Evolutionary conservation across 2,888 invertebrate species (phyloP), one percentile per base, ranked within the genome.

Genomic region (Cantharis rufa): DNA sequence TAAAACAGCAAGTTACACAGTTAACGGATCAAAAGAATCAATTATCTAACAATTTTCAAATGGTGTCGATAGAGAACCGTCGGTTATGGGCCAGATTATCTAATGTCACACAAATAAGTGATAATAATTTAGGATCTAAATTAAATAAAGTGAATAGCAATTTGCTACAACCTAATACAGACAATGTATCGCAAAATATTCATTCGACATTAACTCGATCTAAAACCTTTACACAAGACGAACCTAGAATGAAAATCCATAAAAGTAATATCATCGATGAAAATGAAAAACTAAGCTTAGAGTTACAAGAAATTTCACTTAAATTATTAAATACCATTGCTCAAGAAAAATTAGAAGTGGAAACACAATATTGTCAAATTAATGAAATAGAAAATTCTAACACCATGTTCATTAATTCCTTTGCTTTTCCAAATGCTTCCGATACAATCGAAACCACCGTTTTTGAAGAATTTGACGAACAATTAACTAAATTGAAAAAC

Each of bases 61-160:
- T 96, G 94, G 94, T 96, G 10, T 93, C 95, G 3, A 91, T 92
- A 82, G 96, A 96, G 87, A 96, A 96, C 86, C 92, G 93, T 83
- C 93, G 93, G 80, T 87, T 96, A 63, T 96, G 96, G 96, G 92
- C 90, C 75, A 92, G 93, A 83, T 89, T 96, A 74, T 92, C 91
- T 0, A 90, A 90, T 85, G 87, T 93, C 72, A 90, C 93, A 5
- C 91, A 91, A 84, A 90, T 91, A 15, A 92, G 92, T 81, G 89
- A 90, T 82, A 48, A 48, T n/a, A 88, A 88, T 28, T 84, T 91
- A 72, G 90, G 90, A 27, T 89, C 87, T 74, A 90, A 90, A 79
- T 85, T 91, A 71, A 88, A 87, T 69, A 90, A 90, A 85, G 90
- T 91, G 72, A 90, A 89, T 63, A 89, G 90, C 80, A 89, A 89